Evolutionary conservation across 2,888 invertebrate genomes (phyloP).

Genomic region (Rhaphigaster nebulosa): DNA sequence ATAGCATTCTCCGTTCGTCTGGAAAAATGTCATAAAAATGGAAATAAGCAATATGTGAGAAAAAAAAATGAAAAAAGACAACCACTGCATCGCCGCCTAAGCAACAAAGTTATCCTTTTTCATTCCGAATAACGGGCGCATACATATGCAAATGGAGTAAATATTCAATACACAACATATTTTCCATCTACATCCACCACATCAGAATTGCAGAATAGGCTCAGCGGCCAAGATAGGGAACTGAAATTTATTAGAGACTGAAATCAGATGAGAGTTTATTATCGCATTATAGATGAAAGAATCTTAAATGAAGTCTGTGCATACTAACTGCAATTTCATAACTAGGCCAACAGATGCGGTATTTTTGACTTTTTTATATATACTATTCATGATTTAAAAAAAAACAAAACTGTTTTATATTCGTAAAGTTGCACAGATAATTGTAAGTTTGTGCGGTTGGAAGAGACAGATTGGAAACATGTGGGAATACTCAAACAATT

Average conservation of each 20-base stretch:
- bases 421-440: too few species aligned
- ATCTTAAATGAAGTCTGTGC: neutral
- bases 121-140: neutral
- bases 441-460: too few species aligned
- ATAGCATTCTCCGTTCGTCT: neutral
- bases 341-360: neutral
- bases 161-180: slow-evolving; percentile 4
- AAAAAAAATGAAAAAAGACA: neutral
- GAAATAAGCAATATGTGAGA: slow-evolving; percentile 21
- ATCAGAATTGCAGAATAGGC: neutral
- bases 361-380: too few species aligned
- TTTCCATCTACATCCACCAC: neutral
- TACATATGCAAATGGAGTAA: neutral
- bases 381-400: too few species aligned
- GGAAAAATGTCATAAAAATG: neutral
- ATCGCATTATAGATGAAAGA: neutral
- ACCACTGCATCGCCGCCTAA: neutral
- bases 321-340: neutral
- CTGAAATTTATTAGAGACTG: neutral
- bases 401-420: too few species aligned
- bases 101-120: slow-evolving; percentile 4
- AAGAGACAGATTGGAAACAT: too few species aligned
- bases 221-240: neutral
- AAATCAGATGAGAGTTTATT: neutral
- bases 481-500: too few species aligned